Conservation (phyloP, 1,140 invertebrate genomes). For the Pseudomyrmex dendroicus region DNA sequence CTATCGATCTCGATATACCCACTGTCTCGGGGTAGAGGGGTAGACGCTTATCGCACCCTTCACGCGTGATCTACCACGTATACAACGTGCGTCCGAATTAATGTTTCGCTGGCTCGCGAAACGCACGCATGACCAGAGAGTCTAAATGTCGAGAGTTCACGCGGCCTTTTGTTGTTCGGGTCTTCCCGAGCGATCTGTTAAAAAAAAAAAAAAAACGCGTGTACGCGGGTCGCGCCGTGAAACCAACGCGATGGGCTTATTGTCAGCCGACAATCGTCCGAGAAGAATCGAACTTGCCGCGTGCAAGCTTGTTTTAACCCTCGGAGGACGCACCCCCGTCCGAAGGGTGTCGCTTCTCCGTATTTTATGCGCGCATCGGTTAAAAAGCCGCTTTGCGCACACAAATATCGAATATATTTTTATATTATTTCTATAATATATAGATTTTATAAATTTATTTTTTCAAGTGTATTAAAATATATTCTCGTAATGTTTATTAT, state of each 20-base stretch:
- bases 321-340: no score
- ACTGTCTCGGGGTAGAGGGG: conserved; percentile 25
- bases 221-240: no score
- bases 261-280: neutral
- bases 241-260: neutral
- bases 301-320: no score
- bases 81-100: conserved; percentile 50
- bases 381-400: no score
- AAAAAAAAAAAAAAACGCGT: conserved; percentile 17
- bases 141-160: conserved; percentile 52
- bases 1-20: conserved; percentile 61
- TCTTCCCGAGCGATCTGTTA: conserved; percentile 20
- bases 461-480: no score
- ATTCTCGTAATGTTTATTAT: no score
- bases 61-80: conserved; percentile 55
- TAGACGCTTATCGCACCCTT: conserved; percentile 47
- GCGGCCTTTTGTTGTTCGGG: conserved; percentile 7
- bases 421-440: no score
- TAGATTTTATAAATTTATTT: no score
- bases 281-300: conserved; percentile 10
- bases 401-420: no score
- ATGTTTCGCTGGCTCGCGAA: conserved; percentile 36
- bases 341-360: no score
- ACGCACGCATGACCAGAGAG: conserved; percentile 35
- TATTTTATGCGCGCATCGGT: no score